A percentile compares a stretch with the other conserved stretches of the same genome.
Conservation (phyloP, 2,113 vertebrate genomes). For the Aegypius monachus region DNA sequence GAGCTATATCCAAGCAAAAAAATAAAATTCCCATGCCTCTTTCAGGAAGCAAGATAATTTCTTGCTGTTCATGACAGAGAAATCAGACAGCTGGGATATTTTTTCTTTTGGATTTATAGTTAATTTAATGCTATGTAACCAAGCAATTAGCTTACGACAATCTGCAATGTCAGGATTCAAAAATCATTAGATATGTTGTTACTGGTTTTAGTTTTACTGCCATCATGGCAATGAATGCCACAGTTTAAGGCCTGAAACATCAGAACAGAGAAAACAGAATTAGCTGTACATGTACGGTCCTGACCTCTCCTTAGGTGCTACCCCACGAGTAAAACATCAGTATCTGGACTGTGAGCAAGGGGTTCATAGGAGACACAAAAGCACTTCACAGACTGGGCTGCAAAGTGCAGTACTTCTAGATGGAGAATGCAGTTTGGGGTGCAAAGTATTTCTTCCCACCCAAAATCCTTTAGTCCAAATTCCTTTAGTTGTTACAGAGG, state of each 20-base stretch:
- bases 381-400: neutral
- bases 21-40: neutral
- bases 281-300: neutral
- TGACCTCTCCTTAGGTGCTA: neutral
- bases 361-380: neutral
- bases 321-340: accelerated
- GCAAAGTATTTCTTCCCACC: neutral
- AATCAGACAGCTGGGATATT: neutral
- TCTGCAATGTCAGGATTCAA: neutral
- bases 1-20: neutral
- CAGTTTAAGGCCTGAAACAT: neutral
- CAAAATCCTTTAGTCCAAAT: neutral
- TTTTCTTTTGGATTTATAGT: neutral
- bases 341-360: neutral
- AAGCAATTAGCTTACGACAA: neutral
- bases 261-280: neutral
- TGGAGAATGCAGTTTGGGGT: neutral
- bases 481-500: neutral
- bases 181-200: neutral
- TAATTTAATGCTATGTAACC: neutral
- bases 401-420: neutral
- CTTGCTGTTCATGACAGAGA: neutral
- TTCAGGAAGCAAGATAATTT: neutral
- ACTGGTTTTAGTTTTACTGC: neutral
- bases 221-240: neutral